These are phyloP conservation scores for Andrena flavipes DNA, from an alignment of 2,888 invertebrate species.

Conservation along the genomic window DNA sequence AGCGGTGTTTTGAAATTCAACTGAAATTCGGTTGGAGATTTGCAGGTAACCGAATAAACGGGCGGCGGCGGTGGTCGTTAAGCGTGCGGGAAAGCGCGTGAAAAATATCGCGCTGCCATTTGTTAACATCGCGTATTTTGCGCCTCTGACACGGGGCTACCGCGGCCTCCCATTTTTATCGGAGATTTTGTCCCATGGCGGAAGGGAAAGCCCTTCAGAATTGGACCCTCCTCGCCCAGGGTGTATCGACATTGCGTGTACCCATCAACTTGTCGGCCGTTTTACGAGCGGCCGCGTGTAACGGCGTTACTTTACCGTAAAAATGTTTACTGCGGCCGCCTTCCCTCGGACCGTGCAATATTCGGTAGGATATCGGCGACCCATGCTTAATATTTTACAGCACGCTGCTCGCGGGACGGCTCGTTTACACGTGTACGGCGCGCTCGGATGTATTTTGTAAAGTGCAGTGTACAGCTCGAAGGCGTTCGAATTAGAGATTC, in stretches of 20 bases:
- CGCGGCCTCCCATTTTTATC: constrained; percentile 29
- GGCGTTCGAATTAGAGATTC: background rate
- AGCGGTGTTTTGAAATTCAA: constrained; percentile 18
- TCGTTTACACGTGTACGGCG: background rate
- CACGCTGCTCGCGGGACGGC: background rate
- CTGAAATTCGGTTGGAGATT: constrained; percentile 25
- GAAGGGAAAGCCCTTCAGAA: background rate
- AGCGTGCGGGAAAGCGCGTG: constrained; percentile 19
- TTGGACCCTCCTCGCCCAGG: background rate
- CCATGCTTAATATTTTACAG: constrained; percentile 16
- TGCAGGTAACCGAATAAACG: constrained; percentile 49
- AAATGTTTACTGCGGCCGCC: constrained; percentile 16
- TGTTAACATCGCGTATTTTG: constrained; percentile 47
- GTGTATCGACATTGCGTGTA: constrained; percentile 16
- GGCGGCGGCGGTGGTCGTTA: constrained; percentile 25
- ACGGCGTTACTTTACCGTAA: constrained; percentile 8
- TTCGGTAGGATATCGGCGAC: constrained; percentile 3
- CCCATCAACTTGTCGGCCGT: constrained; percentile 37
- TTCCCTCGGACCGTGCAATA: background rate
- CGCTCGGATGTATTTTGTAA: background rate
- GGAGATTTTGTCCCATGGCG: background rate
- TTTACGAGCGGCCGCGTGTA: constrained; percentile 31
- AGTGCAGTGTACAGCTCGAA: too few relatives aligned
- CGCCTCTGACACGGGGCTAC: background rate
- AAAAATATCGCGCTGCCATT: constrained; percentile 48